Conservation (phyloP, 2,888 invertebrate genomes). For the Eupithecia insigniata region DNA sequence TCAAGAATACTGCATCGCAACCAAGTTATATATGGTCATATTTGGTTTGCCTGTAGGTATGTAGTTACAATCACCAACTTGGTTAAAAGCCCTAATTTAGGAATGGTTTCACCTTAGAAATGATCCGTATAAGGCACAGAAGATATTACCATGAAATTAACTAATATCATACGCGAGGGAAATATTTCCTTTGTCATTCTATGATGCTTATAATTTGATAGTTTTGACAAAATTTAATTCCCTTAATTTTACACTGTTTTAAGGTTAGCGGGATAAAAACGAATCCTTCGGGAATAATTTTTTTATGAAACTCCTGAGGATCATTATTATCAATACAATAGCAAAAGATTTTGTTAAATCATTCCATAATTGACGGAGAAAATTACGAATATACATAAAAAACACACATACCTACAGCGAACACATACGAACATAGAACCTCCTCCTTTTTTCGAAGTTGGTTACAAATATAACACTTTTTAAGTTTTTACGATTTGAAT, state of each 20-base stretch:
- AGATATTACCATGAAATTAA: not conserved
- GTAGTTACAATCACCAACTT: not conserved
- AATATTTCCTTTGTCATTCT: not conserved
- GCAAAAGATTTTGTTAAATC: no score
- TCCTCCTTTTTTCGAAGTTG: no score
- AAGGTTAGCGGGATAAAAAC: no score
- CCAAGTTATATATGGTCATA: not conserved
- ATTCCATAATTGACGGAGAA: no score
- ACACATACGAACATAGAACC: no score
- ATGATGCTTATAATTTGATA: not conserved
- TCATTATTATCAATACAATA: no score
- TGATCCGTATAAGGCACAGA: not conserved
- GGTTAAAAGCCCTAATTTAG: not conserved
- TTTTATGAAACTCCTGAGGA: no score
- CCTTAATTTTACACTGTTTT: no score
- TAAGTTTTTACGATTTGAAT: constrained; percentile 17
- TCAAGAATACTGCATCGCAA: not conserved
- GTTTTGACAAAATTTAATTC: no score
- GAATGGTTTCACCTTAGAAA: not conserved
- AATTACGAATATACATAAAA: no score
- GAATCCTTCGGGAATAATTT: no score
- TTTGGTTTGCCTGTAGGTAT: not conserved
- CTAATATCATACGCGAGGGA: not conserved
- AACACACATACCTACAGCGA: no score
- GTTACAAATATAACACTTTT: constrained; percentile 5